A percentile compares a stretch with the other conserved stretches of the same genome.
Conservation (phyloP, 2,797 vertebrate genomes). For the Bovichtus diacanthus region DNA sequence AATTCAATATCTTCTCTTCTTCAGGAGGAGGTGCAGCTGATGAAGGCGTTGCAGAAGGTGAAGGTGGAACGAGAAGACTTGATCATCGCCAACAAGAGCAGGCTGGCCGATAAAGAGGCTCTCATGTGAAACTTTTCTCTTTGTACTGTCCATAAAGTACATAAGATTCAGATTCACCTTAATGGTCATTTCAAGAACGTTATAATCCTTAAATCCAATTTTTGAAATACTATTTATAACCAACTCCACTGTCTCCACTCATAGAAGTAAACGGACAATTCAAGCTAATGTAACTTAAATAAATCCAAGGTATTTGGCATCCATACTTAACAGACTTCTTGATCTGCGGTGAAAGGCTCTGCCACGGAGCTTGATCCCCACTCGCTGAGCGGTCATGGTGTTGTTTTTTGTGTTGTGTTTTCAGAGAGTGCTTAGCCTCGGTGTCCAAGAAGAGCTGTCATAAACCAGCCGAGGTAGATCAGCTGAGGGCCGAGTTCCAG, state of each 20-base stretch:
- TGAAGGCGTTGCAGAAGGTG: background rate
- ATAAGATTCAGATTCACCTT: background rate
- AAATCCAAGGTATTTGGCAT: background rate
- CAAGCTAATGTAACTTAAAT: background rate
- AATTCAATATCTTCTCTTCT: accelerated
- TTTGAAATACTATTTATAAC: background rate
- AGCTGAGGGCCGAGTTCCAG: background rate
- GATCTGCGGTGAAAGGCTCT: constrained; percentile 83
- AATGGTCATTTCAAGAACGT: background rate
- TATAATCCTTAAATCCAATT: background rate
- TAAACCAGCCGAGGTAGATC: accelerated
- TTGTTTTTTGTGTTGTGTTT: background rate
- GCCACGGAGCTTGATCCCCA: constrained; percentile 78
- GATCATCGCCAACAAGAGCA: accelerated
- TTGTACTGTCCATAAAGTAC: background rate
- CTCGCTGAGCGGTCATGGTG: no score
- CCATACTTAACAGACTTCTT: constrained; percentile 44
- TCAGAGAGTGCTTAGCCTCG: background rate
- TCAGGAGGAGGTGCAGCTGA: background rate
- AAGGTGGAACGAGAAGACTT: background rate
- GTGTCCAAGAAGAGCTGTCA: background rate
- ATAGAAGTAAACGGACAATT: background rate
- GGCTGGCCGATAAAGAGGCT: background rate
- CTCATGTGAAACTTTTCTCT: constrained; percentile 1
- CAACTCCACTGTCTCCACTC: background rate